Percentiles rank a stretch among this genome's conserved stretches.
Conservation (phyloP, 2,888 invertebrate species). For the Serripes groenlandicus region DNA sequence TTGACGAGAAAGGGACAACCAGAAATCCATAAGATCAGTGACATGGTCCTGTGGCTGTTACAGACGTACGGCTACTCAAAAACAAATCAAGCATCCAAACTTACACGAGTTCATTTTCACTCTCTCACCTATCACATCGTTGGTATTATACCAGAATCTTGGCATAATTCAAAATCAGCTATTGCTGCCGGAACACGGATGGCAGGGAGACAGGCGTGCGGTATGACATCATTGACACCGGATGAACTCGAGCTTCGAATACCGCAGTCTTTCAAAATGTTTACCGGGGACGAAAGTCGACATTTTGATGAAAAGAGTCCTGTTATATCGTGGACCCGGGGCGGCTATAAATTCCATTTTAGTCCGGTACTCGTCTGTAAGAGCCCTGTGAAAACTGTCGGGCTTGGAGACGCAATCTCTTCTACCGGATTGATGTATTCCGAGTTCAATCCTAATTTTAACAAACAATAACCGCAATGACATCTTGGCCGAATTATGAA, state of each 20-base stretch:
- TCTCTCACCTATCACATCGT: slow-evolving; percentile 87
- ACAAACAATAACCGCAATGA: background rate
- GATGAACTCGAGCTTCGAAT: slow-evolving; percentile 85
- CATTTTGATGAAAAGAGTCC: slow-evolving; percentile 81
- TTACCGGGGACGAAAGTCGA: slow-evolving; percentile 72
- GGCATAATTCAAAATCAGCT: slow-evolving; percentile 86
- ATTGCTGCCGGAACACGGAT: slow-evolving; percentile 87
- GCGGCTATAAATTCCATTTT: slow-evolving; percentile 86
- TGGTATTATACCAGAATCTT: slow-evolving; percentile 83
- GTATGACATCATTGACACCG: slow-evolving; percentile 74
- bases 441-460: slow-evolving; percentile 68
- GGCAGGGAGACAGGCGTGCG: slow-evolving; percentile 87
- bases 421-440: slow-evolving; percentile 87
- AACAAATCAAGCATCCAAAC: slow-evolving; percentile 80
- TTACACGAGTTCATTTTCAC: slow-evolving; percentile 87
- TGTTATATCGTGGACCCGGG: slow-evolving; percentile 85
- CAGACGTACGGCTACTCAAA: slow-evolving; percentile 85
- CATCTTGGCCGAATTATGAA: background rate
- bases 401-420: slow-evolving; percentile 87
- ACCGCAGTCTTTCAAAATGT: slow-evolving; percentile 83
- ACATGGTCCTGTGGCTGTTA: slow-evolving; percentile 87
- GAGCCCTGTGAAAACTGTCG: slow-evolving; percentile 87
- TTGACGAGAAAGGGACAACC: slow-evolving; percentile 79
- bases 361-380: slow-evolving; percentile 87
- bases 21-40: slow-evolving; percentile 86